phyloP scores from a whole-genome alignment of 2,888 invertebrate species.

The Diarsia mendica region DNA sequence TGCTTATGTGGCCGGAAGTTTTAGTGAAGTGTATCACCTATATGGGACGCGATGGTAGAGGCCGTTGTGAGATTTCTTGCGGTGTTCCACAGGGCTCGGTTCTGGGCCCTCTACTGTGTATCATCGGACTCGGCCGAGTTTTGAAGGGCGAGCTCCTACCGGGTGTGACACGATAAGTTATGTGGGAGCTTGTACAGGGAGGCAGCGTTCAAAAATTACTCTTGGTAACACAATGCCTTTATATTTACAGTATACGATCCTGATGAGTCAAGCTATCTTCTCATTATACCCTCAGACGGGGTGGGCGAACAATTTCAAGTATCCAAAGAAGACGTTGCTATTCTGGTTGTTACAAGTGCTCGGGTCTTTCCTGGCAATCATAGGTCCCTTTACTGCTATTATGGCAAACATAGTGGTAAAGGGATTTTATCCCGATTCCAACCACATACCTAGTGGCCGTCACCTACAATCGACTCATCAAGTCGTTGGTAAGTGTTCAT shows the following conservation, averaged over 20 bases:
- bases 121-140: no score
- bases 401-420: slow-evolving; percentile 46
- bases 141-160: no score
- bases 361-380: slow-evolving; percentile 75
- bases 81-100: neutral
- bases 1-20: neutral
- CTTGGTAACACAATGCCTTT: slow-evolving; percentile 6
- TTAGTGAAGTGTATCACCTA: neutral
- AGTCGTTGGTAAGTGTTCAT: no score
- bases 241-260: slow-evolving; percentile 77
- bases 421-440: no score
- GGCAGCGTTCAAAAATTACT: no score
- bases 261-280: slow-evolving; percentile 79
- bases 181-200: no score
- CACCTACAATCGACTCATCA: neutral
- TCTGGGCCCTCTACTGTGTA: neutral
- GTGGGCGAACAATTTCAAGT: slow-evolving; percentile 72
- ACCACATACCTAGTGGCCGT: no score
- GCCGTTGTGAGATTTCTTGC: neutral
- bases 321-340: slow-evolving; percentile 71
- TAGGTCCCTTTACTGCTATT: slow-evolving; percentile 66
- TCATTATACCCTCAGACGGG: slow-evolving; percentile 74
- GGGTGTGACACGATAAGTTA: no score
- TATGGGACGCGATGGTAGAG: neutral
- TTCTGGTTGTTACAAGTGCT: slow-evolving; percentile 77